Percentiles rank a stretch among this genome's conserved stretches.
Evolutionary conservation across 92 coral and sea anemone species (phyloP).

Genomic region (Epizoanthus scotinus): DNA sequence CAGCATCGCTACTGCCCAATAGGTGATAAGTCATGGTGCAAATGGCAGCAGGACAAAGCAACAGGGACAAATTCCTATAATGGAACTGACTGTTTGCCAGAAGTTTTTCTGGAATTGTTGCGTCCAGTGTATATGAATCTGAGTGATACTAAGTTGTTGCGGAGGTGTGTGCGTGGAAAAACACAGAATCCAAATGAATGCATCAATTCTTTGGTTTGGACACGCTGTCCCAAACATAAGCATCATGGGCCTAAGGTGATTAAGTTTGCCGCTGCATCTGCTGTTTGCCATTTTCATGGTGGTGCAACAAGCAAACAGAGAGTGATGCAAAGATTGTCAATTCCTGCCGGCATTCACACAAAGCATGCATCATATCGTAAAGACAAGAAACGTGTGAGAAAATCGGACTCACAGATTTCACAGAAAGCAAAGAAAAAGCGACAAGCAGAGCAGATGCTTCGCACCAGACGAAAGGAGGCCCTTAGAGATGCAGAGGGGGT

Average conservation of each 20-base stretch:
- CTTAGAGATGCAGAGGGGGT: conserved; percentile 47
- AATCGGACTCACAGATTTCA: conserved; percentile 24
- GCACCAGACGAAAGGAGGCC: conserved; percentile 43
- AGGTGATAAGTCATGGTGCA: no score
- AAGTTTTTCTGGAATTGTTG: conserved; percentile 45
- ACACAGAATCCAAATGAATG: conserved; percentile 48
- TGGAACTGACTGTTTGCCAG: conserved; percentile 36
- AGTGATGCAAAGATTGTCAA: conserved; percentile 37
- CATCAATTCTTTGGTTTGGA: conserved; percentile 44
- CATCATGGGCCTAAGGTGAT: no score
- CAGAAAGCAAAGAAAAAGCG: conserved; percentile 30
- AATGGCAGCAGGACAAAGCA: no score
- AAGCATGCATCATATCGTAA: conserved; percentile 32
- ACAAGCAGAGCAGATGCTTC: conserved; percentile 20
- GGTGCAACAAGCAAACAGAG: conserved; percentile 45
- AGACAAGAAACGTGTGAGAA: conserved; percentile 40
- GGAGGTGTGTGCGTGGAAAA: conserved; percentile 45
- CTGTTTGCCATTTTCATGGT: conserved; percentile 52
- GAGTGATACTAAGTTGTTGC: conserved; percentile 39
- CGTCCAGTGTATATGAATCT: conserved; percentile 37
- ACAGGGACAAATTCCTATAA: no score
- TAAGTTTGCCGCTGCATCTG: conserved; percentile 46
- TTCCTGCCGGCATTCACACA: conserved; percentile 46
- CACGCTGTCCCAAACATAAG: no score
- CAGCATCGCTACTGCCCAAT: no score